These are phyloP conservation scores for Anagrus nilaparvatae DNA, from an alignment of 1,140 invertebrate genomes.

Conservation along the genomic window DNA sequence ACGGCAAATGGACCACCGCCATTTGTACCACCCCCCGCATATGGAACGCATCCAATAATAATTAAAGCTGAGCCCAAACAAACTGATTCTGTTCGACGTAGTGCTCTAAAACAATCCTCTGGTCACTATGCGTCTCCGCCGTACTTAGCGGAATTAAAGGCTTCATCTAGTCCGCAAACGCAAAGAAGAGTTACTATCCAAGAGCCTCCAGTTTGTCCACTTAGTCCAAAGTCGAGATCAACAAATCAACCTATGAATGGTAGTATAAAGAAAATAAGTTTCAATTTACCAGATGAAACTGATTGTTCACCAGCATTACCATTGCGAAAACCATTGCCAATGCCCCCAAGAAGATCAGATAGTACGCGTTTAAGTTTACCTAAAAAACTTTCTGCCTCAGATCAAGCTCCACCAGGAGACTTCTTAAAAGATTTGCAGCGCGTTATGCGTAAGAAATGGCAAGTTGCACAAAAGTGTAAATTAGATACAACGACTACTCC, in stretches of 20 bases:
- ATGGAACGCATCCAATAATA: slow-evolving; percentile 21
- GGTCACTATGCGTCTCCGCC: slow-evolving; percentile 35
- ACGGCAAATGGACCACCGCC: slow-evolving; percentile 30
- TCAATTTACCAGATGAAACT: slow-evolving; percentile 43
- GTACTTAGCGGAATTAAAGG: slow-evolving; percentile 37
- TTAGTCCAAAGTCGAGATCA: slow-evolving; percentile 28
- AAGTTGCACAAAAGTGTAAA: slow-evolving; percentile 85
- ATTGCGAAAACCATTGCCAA: slow-evolving; percentile 44
- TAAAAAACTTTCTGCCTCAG: slow-evolving; percentile 59
- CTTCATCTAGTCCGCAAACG: slow-evolving; percentile 37
- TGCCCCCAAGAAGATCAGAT: slow-evolving; percentile 61
- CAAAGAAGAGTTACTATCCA: slow-evolving; percentile 43
- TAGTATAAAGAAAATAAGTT: slow-evolving; percentile 43
- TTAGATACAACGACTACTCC: slow-evolving; percentile 73
- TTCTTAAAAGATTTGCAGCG: slow-evolving; percentile 80
- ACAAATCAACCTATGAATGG: too few relatives aligned
- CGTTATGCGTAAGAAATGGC: slow-evolving; percentile 90
- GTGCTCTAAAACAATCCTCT: slow-evolving; percentile 34
- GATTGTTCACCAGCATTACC: slow-evolving; percentile 38
- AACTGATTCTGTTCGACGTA: slow-evolving; percentile 36
- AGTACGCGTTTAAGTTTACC: slow-evolving; percentile 61
- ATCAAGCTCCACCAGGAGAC: slow-evolving; percentile 66
- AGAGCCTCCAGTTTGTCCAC: slow-evolving; percentile 41
- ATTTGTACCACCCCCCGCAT: slow-evolving; percentile 40
- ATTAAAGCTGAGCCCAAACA: slow-evolving; percentile 12